Conservation (phyloP, 2,113 vertebrate species). For the Plectropomus leopardus region DNA sequence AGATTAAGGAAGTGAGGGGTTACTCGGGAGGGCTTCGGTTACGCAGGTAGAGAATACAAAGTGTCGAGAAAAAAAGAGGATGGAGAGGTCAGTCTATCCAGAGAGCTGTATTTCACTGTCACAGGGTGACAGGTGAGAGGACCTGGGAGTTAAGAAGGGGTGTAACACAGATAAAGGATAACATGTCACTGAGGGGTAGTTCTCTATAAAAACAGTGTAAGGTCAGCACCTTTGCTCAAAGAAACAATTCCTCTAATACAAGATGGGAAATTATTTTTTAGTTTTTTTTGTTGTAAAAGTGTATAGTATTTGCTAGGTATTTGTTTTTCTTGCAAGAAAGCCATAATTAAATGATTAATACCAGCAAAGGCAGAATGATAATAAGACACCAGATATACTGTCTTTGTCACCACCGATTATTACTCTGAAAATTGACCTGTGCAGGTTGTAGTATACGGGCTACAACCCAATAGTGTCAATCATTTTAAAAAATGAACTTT, state of each 20-base stretch:
- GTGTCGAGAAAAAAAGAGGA: conserved; percentile 63
- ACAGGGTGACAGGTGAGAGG: conserved; percentile 70
- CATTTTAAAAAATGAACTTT: no score
- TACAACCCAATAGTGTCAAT: no score
- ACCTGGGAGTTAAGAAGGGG: conserved; percentile 59
- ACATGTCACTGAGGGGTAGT: conserved; percentile 58
- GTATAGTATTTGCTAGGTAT: background rate
- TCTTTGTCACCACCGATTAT: no score
- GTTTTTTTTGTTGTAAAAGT: background rate
- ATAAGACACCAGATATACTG: no score
- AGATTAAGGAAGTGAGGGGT: conserved; percentile 63
- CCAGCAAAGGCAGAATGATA: background rate
- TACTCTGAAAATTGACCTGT: no score
- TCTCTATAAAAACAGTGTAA: conserved; percentile 47
- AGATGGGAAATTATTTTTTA: background rate
- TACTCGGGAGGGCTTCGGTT: conserved; percentile 71
- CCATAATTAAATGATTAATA: background rate
- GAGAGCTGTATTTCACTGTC: conserved; percentile 65
- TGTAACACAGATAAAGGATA: conserved; percentile 52
- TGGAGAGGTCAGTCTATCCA: conserved; percentile 50
- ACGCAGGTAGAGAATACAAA: conserved; percentile 79
- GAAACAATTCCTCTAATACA: conserved; percentile 20
- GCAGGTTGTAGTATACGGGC: no score
- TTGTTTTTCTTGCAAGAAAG: background rate
- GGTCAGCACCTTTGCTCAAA: conserved; percentile 43